Percentiles rank a stretch among this genome's conserved stretches.
Conservation (phyloP, 30 jellyfish, hydroid and myxozoan species). For the Turritopsis rubra region DNA sequence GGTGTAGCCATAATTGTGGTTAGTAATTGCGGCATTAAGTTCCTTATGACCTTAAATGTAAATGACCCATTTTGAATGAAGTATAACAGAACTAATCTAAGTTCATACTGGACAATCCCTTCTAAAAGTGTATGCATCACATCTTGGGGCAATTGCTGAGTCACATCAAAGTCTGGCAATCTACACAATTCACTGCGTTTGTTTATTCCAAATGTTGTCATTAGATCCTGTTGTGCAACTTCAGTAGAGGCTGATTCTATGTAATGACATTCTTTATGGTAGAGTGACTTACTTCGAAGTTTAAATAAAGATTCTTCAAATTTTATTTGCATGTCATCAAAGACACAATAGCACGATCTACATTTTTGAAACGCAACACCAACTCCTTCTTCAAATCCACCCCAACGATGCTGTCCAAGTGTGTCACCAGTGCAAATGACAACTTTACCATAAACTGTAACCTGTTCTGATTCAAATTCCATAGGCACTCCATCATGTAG, state of each 20-base stretch:
- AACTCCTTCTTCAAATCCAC: constrained; percentile 45
- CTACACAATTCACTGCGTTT: neutral
- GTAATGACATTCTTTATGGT: constrained; percentile 13
- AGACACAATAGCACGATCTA: constrained; percentile 29
- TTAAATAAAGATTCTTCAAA: constrained; percentile 15
- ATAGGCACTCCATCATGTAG: constrained; percentile 9
- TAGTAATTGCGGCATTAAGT: neutral
- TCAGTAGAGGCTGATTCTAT: constrained; percentile 24
- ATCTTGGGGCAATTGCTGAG: neutral
- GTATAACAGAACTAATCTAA: neutral
- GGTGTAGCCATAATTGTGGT: neutral
- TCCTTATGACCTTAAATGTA: neutral
- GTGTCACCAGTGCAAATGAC: constrained; percentile 37
- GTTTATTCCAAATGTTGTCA: constrained; percentile 1
- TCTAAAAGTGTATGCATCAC: neutral
- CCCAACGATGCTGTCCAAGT: constrained; percentile 45
- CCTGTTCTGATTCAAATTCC: neutral
- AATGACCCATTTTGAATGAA: neutral
- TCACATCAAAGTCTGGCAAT: constrained; percentile 3
- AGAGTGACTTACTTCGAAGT: neutral
- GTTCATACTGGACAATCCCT: neutral
- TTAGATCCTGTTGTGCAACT: neutral
- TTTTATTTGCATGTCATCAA: constrained; percentile 29
- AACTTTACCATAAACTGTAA: constrained; percentile 36
- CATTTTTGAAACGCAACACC: constrained; percentile 47